Evolutionary conservation across 1,140 invertebrate species (phyloP).

Genomic region (Adoxophyes honmai): DNA sequence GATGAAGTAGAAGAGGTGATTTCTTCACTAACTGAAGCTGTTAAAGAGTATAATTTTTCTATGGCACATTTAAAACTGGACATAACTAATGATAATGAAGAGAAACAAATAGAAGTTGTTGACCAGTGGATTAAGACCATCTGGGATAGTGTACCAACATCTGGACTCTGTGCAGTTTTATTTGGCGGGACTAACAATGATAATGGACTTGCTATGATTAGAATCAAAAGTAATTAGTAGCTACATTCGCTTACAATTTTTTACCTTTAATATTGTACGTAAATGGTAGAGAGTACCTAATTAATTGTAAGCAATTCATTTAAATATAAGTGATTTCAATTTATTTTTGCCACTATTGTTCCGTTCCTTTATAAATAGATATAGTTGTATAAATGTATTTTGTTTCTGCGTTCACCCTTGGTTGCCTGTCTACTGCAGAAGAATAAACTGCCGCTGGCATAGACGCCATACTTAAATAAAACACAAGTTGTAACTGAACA

Average conservation of each 20-base stretch:
- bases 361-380: too few species aligned
- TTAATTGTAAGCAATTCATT: too few species aligned
- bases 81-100: slow-evolving; percentile 32
- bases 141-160: slow-evolving; percentile 75
- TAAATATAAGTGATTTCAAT: too few species aligned
- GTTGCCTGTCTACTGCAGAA: too few species aligned
- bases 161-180: slow-evolving; percentile 55
- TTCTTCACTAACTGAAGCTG: slow-evolving; percentile 40
- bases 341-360: too few species aligned
- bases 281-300: too few species aligned
- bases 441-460: too few species aligned
- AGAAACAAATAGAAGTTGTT: slow-evolving; percentile 54
- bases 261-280: not conserved
- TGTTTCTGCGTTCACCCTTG: too few species aligned
- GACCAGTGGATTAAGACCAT: slow-evolving; percentile 81
- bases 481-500: too few species aligned
- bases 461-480: too few species aligned
- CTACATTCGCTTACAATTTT: not conserved
- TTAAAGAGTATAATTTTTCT: slow-evolving; percentile 76
- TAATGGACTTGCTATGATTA: slow-evolving; percentile 65
- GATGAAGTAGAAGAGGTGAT: slow-evolving; percentile 68
- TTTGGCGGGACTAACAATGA: slow-evolving; percentile 56
- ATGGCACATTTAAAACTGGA: slow-evolving; percentile 79
- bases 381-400: too few species aligned
- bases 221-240: slow-evolving; percentile 41